Evolutionary conservation across 2,888 invertebrate species (phyloP).

Genomic region (Branchellion lobata): DNA sequence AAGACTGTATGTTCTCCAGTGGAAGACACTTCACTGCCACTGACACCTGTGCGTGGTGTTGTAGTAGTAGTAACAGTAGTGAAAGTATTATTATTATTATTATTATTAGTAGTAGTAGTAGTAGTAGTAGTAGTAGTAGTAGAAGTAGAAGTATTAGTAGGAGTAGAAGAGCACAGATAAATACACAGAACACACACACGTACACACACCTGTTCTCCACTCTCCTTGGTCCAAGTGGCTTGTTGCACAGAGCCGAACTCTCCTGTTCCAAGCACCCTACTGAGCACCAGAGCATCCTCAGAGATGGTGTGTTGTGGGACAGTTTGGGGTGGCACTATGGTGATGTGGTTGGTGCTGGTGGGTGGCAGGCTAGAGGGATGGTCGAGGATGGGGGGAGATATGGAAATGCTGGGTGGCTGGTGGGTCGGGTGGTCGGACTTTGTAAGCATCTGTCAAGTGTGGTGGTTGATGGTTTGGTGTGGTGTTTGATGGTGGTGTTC

Average conservation of each 20-base stretch:
- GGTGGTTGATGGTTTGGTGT: background rate
- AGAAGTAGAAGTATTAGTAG: background rate
- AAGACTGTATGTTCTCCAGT: slow-evolving; percentile 89
- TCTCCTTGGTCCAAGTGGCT: slow-evolving; percentile 89
- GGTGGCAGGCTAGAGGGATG: slow-evolving; percentile 2
- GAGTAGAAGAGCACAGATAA: background rate
- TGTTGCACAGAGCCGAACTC: slow-evolving; percentile 98
- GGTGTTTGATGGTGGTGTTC: too few relatives aligned
- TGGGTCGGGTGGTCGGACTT: slow-evolving; percentile 2
- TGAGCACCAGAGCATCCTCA: slow-evolving; percentile 84
- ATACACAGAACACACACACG: background rate
- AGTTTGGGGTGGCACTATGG: background rate
- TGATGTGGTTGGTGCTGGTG: slow-evolving; percentile 19
- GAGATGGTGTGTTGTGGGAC: slow-evolving; percentile 72
- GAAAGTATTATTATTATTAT: slow-evolving; percentile 20
- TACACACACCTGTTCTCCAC: slow-evolving; percentile 75
- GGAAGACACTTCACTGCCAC: slow-evolving; percentile 95
- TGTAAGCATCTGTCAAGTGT: slow-evolving; percentile 19
- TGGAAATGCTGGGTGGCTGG: slow-evolving; percentile 32
- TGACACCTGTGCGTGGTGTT: slow-evolving; percentile 71
- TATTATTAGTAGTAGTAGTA: slow-evolving; percentile 24
- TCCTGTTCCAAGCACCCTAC: slow-evolving; percentile 90
- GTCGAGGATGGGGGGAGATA: slow-evolving; percentile 34
- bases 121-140: slow-evolving; percentile 13
- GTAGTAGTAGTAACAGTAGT: background rate